Base-by-base conservation (phyloP, 1,140 invertebrate species). In the Drosophila orosa region DNA sequence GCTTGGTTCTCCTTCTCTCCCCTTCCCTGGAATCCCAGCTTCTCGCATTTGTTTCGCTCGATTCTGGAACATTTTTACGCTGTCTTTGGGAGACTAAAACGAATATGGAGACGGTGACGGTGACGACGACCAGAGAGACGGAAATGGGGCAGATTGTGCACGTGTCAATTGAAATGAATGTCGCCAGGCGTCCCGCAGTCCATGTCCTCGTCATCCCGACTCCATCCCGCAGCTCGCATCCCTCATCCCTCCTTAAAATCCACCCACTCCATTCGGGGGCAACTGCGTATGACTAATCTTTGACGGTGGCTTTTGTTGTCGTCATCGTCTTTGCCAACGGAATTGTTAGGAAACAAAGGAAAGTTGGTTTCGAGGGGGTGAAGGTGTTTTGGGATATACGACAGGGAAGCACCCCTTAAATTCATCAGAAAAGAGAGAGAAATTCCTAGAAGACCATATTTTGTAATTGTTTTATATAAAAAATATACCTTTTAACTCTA, bases 251-350 rank as follows among this genome's bases (percentile, higher is more conserved):
- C 9, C 45, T 1, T 3, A n/a, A 37, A 57, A 15, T 29, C n/a
- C 56, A 61, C 50, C 67, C 72, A 40, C 52, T 52, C 72, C 71
- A 33, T 9, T 39, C 33, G 50, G 50, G 60, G 60, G 45, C 54
- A 58, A 69, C 79, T 87, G 80, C 45, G 83, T 79, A 86, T 86
- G 82, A 86, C 82, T 86, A 86, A 86, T 86, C 82, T 83, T 87
- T 87, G 79, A 74, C 80, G 76, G 66, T 71, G 68, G 68, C 68
- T 71, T 71, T 83, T 54, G 62, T 58, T 54, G 76, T 73, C 68
- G 67, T 78, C 40, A 85, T 74, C 78, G 69, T 67, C 82, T 71
- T 68, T 15, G 50, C 77, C 56, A 76, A 31, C 55, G 66, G 67
- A 84, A 84, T 65, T 78, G 69, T 82, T 24, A 54, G 60, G 60